Conservation (phyloP, 1,140 invertebrate genomes). For the Aricia agestis region DNA sequence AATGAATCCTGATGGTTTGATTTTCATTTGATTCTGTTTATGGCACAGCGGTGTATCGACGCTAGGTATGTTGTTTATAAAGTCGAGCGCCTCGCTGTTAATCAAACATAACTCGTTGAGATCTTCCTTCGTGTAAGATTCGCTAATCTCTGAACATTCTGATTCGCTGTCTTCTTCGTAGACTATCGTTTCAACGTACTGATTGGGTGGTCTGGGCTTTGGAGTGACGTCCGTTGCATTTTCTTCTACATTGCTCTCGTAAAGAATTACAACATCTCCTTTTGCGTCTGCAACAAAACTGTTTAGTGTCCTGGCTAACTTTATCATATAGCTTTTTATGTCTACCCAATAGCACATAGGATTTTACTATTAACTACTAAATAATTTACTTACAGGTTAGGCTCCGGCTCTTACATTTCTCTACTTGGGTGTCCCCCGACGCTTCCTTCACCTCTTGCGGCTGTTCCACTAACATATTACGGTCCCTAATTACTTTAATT, state of each 20-base stretch:
- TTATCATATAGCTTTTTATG: too few species aligned
- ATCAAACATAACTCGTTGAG: conserved; percentile 42
- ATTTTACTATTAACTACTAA: too few species aligned
- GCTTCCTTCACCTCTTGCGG: neutral
- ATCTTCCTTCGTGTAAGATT: conserved; percentile 52
- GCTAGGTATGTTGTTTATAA: conserved; percentile 41
- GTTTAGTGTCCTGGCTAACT: neutral
- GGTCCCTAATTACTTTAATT: neutral
- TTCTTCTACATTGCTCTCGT: conserved; percentile 55
- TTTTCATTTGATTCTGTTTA: conserved; percentile 52
- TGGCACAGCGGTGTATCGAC: conserved; percentile 50
- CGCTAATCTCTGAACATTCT: conserved; percentile 52
- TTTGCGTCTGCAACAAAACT: conserved; percentile 19
- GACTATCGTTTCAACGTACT: conserved; percentile 57
- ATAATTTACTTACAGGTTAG: neutral
- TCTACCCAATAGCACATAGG: too few species aligned
- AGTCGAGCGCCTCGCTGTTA: conserved; percentile 54
- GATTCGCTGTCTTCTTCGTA: conserved; percentile 54
- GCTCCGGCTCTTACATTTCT: neutral
- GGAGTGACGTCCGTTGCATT: conserved; percentile 33
- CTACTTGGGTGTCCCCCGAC: neutral
- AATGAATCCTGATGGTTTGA: conserved; percentile 39
- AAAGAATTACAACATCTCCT: conserved; percentile 53
- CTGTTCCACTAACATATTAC: neutral
- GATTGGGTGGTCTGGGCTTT: conserved; percentile 40